Conservation (phyloP, 2,113 vertebrate genomes). For the Oxygymnocypris stewartii region DNA sequence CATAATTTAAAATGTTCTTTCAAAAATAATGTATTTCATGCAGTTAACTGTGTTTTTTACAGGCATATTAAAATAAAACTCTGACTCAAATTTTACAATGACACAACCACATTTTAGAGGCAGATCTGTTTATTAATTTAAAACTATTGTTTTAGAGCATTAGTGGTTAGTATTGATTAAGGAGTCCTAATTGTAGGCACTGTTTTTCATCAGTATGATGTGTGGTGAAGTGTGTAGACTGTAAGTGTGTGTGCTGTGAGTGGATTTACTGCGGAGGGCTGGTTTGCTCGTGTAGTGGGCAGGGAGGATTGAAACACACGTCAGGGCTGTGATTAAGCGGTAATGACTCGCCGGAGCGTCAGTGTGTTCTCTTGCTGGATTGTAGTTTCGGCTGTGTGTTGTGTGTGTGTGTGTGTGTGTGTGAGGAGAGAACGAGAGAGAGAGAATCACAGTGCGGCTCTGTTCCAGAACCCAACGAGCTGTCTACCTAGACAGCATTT, state of each 20-base stretch:
- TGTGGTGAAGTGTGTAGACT: neutral
- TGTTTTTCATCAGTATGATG: neutral
- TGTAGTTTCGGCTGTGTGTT: constrained; percentile 60
- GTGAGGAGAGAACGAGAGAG: too few relatives aligned
- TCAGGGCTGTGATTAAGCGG: constrained; percentile 73
- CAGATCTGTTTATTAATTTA: neutral
- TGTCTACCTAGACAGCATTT: constrained; percentile 7
- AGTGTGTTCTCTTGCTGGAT: constrained; percentile 73
- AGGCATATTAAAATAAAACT: neutral
- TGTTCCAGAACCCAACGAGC: neutral
- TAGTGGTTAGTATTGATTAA: neutral
- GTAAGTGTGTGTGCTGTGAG: constrained; percentile 9
- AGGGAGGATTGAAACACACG: constrained; percentile 68
- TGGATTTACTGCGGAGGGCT: constrained; percentile 69
- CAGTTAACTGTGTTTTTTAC: neutral
- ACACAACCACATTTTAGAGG: neutral
- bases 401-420: too few relatives aligned
- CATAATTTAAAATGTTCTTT: neutral
- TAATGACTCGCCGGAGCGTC: constrained; percentile 74
- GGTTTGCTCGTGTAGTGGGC: constrained; percentile 64
- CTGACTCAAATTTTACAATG: neutral
- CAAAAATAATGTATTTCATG: neutral
- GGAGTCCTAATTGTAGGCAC: neutral
- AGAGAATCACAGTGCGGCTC: neutral
- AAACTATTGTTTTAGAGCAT: neutral